A percentile compares a stretch with the other conserved stretches of the same genome.
phyloP scores from a whole-genome alignment of 2,797 vertebrate species.

The Vultur gryphus region DNA sequence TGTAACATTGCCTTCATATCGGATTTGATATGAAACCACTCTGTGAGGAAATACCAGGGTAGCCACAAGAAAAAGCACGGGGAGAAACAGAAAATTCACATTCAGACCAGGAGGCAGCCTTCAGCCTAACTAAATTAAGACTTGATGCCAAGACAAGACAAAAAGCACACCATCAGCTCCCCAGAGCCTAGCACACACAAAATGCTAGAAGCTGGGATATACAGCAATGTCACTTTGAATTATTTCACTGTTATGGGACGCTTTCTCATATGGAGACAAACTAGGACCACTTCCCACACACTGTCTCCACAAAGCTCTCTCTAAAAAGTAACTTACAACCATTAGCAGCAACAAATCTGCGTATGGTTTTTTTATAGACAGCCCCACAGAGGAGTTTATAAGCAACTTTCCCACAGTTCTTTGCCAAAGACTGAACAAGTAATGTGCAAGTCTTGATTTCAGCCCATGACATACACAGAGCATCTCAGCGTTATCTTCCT shows the following conservation, averaged over 20 bases:
- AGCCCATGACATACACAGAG: neutral
- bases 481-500: neutral
- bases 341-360: neutral
- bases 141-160: neutral
- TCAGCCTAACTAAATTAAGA: neutral
- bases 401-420: neutral
- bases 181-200: neutral
- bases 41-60: constrained; percentile 59
- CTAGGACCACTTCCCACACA: neutral
- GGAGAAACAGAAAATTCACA: neutral
- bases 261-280: neutral
- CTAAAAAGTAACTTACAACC: neutral
- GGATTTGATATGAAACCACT: constrained; percentile 95
- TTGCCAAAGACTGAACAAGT: neutral
- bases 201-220: neutral
- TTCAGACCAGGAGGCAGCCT: neutral
- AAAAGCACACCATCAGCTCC: neutral
- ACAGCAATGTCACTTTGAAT: neutral
- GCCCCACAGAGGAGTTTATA: neutral
- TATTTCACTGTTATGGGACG: neutral
- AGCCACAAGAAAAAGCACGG: neutral
- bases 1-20: constrained; percentile 92
- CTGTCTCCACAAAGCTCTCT: neutral
- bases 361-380: neutral
- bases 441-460: neutral